Evolutionary conservation across 2,797 vertebrate genomes (phyloP).

Genomic region (Pseudochirops cupreus): DNA sequence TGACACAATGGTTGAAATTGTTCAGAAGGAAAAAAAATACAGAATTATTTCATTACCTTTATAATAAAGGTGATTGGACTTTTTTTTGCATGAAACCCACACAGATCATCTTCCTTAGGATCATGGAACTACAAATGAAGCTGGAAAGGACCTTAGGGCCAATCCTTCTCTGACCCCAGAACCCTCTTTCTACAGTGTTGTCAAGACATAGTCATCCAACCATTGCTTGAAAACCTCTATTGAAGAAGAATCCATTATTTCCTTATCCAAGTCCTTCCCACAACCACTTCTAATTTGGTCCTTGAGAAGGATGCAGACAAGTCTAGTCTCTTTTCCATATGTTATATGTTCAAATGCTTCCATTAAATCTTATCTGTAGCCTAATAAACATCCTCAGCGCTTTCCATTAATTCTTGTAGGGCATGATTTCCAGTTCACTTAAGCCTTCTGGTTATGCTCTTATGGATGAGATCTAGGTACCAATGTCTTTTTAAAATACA

Average conservation of each 20-base stretch:
- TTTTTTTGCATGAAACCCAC: not conserved
- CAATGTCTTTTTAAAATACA: not conserved
- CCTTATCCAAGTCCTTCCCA: not conserved
- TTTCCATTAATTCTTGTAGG: not conserved
- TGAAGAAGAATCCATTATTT: not conserved
- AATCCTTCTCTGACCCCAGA: not conserved
- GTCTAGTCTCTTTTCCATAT: not conserved
- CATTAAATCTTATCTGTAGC: not conserved
- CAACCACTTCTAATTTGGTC: not conserved
- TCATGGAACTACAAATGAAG: not conserved
- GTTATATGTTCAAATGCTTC: not conserved
- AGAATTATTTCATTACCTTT: not conserved
- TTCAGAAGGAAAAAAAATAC: not conserved
- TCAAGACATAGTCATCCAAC: not conserved
- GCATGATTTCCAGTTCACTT: not conserved
- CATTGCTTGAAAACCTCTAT: not conserved
- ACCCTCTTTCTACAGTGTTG: not conserved
- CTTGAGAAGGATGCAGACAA: not conserved
- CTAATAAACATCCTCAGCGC: not conserved
- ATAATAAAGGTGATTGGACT: not conserved
- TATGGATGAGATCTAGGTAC: not conserved
- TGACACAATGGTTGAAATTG: not conserved
- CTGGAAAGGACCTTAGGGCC: not conserved
- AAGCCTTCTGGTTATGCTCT: not conserved
- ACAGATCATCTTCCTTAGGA: not conserved